phyloP scores from a whole-genome alignment of 2,797 vertebrate genomes.

The Hoplostethus mediterraneus region DNA sequence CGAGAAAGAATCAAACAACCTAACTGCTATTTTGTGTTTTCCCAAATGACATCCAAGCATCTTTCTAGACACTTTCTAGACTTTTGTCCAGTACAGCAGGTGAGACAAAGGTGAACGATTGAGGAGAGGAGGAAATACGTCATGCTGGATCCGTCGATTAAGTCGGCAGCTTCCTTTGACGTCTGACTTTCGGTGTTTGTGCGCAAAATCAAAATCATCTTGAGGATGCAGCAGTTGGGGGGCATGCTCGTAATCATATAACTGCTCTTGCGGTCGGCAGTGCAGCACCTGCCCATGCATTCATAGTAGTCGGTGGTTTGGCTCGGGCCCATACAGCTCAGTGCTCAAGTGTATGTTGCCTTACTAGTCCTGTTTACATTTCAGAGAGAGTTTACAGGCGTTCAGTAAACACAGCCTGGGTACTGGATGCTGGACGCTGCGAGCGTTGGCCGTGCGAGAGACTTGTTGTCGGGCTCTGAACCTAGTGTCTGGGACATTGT shows the following conservation, averaged over 20 bases:
- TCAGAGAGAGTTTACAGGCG: constrained; percentile 60
- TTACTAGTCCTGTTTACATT: constrained; percentile 78
- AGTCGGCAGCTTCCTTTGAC: constrained; percentile 37
- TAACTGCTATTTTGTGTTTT: neutral
- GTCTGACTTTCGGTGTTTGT: constrained; percentile 58
- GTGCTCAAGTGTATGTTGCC: constrained; percentile 68
- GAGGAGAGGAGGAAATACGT: no score
- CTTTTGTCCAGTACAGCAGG: no score
- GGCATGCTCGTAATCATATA: constrained; percentile 62
- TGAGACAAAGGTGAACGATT: no score
- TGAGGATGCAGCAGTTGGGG: constrained; percentile 36
- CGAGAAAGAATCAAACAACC: neutral
- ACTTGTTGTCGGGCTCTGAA: constrained; percentile 45
- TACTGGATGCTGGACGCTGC: constrained; percentile 55
- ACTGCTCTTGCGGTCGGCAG: constrained; percentile 67
- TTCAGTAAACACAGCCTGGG: constrained; percentile 72
- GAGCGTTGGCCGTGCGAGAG: constrained; percentile 37
- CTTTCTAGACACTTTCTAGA: no score
- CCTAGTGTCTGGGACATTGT: constrained; percentile 55
- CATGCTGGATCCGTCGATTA: constrained; percentile 10
- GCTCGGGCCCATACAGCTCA: constrained; percentile 33
- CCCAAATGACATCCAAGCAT: neutral
- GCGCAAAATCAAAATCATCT: constrained; percentile 52
- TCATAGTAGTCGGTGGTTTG: constrained; percentile 59
- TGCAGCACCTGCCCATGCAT: constrained; percentile 69